These are phyloP conservation scores for Leptodactylus fuscus DNA, from an alignment of 2,113 vertebrate genomes.

Conservation along the genomic window DNA sequence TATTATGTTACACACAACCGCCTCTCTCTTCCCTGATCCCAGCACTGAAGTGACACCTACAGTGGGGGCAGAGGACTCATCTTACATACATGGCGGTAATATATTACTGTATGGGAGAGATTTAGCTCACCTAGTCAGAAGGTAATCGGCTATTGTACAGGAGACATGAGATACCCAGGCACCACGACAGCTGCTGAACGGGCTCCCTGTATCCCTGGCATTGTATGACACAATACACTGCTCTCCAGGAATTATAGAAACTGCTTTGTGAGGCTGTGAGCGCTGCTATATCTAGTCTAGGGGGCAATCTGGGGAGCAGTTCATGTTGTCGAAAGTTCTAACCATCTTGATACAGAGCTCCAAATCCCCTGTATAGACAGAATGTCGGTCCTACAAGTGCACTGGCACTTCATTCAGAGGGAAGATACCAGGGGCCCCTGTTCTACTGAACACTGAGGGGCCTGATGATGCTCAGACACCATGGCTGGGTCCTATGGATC, in stretches of 20 bases:
- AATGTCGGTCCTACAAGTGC: no score
- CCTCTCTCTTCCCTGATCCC: neutral
- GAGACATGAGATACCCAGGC: constrained; percentile 1
- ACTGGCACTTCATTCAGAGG: no score
- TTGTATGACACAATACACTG: constrained; percentile 29
- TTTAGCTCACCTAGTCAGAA: neutral
- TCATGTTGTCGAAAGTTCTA: no score
- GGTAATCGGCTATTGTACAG: neutral
- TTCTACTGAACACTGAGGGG: no score
- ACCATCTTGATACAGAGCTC: neutral
- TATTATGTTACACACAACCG: no score
- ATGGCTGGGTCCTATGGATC: no score
- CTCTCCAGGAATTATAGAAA: constrained; percentile 39
- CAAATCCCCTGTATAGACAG: neutral
- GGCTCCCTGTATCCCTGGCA: constrained; percentile 50
- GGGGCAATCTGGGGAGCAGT: no score
- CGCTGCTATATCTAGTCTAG: neutral
- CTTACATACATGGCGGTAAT: neutral
- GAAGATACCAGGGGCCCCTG: no score
- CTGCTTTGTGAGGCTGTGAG: neutral
- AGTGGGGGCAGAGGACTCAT: neutral
- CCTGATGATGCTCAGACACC: no score
- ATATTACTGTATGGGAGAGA: neutral
- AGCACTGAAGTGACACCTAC: neutral
- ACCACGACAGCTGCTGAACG: constrained; percentile 55